Evolutionary conservation across 1,140 invertebrate genomes (phyloP).

Genomic region (Vanessa tameamea): DNA sequence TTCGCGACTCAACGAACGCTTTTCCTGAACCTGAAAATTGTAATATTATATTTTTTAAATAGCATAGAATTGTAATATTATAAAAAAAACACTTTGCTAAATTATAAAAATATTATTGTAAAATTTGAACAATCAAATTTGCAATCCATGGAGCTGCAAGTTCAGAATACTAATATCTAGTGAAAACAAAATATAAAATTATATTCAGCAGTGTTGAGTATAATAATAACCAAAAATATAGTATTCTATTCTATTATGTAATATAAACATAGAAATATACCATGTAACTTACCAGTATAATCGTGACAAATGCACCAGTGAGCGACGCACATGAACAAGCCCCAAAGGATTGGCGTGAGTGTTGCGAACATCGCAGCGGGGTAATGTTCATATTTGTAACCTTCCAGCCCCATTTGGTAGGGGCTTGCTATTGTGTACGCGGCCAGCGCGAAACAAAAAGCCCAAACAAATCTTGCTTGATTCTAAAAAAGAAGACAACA

Average conservation of each 20-base stretch:
- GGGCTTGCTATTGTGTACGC: constrained; percentile 83
- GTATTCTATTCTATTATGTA: not conserved
- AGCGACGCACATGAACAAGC: constrained; percentile 83
- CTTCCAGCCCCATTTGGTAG: constrained; percentile 83
- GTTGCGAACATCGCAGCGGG: constrained; percentile 86
- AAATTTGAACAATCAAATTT: too few species aligned
- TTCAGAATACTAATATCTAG: too few species aligned
- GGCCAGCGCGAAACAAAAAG: constrained; percentile 73
- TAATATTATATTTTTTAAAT: not conserved
- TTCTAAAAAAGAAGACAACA: constrained; percentile 64
- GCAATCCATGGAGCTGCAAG: too few species aligned
- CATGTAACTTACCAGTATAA: constrained; percentile 58
- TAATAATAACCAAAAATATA: too few species aligned
- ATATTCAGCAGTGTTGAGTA: too few species aligned
- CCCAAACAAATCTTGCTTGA: constrained; percentile 82
- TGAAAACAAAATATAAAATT: too few species aligned
- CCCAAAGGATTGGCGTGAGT: constrained; percentile 87
- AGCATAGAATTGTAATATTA: too few species aligned
- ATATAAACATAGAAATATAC: not conserved
- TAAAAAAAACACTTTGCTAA: not conserved
- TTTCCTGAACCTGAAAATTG: constrained; percentile 68
- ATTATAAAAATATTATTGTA: too few species aligned
- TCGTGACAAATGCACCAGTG: constrained; percentile 80
- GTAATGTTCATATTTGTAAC: constrained; percentile 84
- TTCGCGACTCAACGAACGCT: constrained; percentile 67